Base-by-base conservation (phyloP, 2,113 vertebrate species). In the Serinus canaria region DNA sequence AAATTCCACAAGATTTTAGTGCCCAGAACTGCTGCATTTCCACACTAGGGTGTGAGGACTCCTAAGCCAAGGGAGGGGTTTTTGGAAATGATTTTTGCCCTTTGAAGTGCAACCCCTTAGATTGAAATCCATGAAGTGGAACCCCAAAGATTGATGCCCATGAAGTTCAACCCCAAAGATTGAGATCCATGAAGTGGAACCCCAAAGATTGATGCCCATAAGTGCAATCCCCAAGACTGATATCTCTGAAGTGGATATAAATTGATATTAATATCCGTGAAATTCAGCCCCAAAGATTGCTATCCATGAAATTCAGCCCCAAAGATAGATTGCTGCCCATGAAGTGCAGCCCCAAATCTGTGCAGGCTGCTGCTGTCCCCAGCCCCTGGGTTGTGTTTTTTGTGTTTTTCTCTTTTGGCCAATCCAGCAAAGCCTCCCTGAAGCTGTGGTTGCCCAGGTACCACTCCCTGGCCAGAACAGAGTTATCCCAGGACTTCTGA, bases 271-370 rank as follows among this genome's bases (percentile, higher is more conserved):
- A n/a, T n/a, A n/a, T n/a, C n/a, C n/a, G n/a, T 52, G 50, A 52
- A 28, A 2, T 27, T 14, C 25, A 50, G 11, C 52, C 52, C 9
- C 10, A 52, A 28, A 4, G 50, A 16, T 28, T 52, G 30, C 5
- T 31, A 3, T 5, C 18, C 30, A 13, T 55, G 7, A 31, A 55
- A 2, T 52, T 17, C 18, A 55, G 7, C 30, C 53, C 53, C 19
- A 33, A 14, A 4, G 20, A 14, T 6, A 3, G 22, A 13, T 49
- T 49, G 47, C 13, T 49, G 12, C 12, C 47, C 47, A 23, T 49
- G 22, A 16, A 55, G 28, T 0, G 44, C 19, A 16, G 1, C 41
- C 67, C 85, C 28, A 27, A 58, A 35, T 49, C 46, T 0, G 0
- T 35, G 23, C 43, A 23, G 15, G 3, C 44, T 18, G 3, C 44